Percentiles rank a stretch among this genome's conserved stretches.
phyloP scores from a whole-genome alignment of 2,888 invertebrate species.

The Entomobrya proxima region DNA sequence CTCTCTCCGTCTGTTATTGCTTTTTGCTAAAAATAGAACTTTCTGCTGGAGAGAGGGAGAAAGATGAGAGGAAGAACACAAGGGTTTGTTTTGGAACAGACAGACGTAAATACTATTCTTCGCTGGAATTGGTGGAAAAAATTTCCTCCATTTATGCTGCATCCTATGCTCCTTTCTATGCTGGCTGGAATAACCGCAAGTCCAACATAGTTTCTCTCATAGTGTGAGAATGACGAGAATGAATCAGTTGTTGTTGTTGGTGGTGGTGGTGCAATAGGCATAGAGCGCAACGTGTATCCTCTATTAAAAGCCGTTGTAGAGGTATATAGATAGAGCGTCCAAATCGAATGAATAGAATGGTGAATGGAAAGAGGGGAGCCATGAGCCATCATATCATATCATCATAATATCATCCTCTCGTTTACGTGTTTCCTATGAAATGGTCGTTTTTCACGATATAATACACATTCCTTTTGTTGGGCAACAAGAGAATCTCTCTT shows the following conservation, averaged over 20 bases:
- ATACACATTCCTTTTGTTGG: background rate
- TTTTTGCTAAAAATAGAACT: slow-evolving; percentile 48
- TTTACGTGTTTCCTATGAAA: background rate
- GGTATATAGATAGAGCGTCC: no score
- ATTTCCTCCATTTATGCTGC: slow-evolving; percentile 12
- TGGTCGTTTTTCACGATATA: background rate
- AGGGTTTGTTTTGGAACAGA: slow-evolving; percentile 43
- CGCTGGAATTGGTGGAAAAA: slow-evolving; percentile 38
- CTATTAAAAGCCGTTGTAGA: no score
- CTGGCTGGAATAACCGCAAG: background rate
- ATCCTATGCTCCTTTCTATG: slow-evolving; percentile 13
- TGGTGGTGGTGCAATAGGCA: background rate
- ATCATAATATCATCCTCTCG: background rate
- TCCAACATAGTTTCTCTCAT: background rate
- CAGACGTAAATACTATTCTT: slow-evolving; percentile 45
- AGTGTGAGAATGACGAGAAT: background rate
- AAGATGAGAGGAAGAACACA: slow-evolving; percentile 22
- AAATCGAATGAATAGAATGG: no score
- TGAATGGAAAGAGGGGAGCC: no score
- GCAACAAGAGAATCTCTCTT: background rate
- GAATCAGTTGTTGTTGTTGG: slow-evolving; percentile 10
- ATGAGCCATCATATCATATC: background rate
- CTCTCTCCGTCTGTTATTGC: slow-evolving; percentile 17
- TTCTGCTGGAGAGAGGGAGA: slow-evolving; percentile 24
- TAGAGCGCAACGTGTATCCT: no score